Percentiles rank a stretch among this genome's conserved stretches.
Conservation (phyloP, 2,113 vertebrate genomes). For the Sminthopsis crassicaudata region DNA sequence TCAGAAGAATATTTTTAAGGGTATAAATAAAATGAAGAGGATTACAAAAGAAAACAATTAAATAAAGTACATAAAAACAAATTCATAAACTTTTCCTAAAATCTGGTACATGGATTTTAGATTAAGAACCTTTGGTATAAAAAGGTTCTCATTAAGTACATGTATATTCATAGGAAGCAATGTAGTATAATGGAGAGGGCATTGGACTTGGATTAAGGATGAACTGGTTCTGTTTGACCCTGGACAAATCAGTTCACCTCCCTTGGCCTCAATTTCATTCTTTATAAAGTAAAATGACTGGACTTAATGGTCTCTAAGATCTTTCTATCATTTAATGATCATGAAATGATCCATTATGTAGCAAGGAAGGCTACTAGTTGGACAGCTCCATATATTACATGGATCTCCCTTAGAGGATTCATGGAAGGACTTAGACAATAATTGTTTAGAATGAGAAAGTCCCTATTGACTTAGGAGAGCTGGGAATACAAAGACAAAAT, state of each 20-base stretch:
- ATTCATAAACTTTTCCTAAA: not conserved
- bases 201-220: not conserved
- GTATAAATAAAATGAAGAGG: not conserved
- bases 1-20: not conserved
- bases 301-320: not conserved
- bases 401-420: too few species aligned
- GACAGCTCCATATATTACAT: too few species aligned
- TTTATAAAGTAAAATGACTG: not conserved
- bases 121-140: not conserved
- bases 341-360: too few species aligned
- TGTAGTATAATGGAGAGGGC: not conserved
- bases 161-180: not conserved
- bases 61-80: not conserved
- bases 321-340: too few species aligned
- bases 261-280: not conserved
- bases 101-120: not conserved
- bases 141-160: not conserved
- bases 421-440: too few species aligned
- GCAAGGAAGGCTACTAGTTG: too few species aligned
- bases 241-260: not conserved
- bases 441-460: too few species aligned
- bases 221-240: not conserved
- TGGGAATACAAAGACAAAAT: not conserved
- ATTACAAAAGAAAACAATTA: not conserved
- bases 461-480: too few species aligned